Evolutionary conservation across 2,888 invertebrate species (phyloP), one percentile per base, ranked within the genome.

Genomic region (Nomada ruficornis): DNA sequence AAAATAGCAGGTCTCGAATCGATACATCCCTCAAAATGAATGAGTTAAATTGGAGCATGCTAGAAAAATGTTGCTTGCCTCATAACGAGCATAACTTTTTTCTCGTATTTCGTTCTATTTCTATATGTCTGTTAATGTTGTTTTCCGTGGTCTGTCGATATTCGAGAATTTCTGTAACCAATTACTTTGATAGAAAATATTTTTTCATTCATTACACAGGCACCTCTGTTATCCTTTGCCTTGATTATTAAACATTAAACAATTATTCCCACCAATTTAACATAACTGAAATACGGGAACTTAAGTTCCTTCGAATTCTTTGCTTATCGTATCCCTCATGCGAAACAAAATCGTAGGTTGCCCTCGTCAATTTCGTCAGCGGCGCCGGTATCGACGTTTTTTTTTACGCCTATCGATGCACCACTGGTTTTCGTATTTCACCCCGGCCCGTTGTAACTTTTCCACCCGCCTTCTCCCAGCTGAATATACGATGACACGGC

Each of bases 401-500:
- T 29, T 59, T 50, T 18, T 15, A 2, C 13, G 15, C 5, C 29
- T 64, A 52, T 52, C 64, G 70, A 70, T 65, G n/a, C 44, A 52
- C 47, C 18, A 9, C 1, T 52, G 50, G 26, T 23, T 64, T 64
- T 44, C 63, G 47, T 65, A 55, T 80, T 80, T 80, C 54, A n/a
- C 13, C n/a, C 47, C 10, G 26, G 11, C 9, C 15, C 29, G 3
- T 23, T 36, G 71, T 54, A 26, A 44, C 36, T 52, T 9, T 36
- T 52, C 50, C 42, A n/a, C 42, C 2, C 13, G 15, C 52, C 23
- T 26, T 52, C 42, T 36, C 26, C 13, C 36, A 3, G n/a, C n/a
- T n/a, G 29, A 62, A 80, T 80, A 72, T 71, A 67, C 47, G 55
- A 68, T 42, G 55, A 50, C 59, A 63, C 55, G 55, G 20, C 9